Evolutionary conservation across 2,113 vertebrate species (phyloP).

Genomic region (Crotalus viridis): DNA sequence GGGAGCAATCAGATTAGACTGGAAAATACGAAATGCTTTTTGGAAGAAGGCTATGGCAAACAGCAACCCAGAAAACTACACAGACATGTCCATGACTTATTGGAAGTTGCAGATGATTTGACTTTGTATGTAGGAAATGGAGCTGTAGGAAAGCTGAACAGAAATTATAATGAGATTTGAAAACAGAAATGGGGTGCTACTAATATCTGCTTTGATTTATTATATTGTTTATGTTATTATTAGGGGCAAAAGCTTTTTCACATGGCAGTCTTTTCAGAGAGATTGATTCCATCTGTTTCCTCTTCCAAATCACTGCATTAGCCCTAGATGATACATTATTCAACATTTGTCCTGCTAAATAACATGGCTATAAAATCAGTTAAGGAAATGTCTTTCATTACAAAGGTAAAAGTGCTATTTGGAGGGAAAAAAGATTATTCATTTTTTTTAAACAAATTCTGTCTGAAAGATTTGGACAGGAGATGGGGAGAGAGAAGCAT

Average conservation of each 20-base stretch:
- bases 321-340: conserved; percentile 1
- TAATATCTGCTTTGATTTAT: conserved; percentile 27
- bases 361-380: not conserved
- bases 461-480: not conserved
- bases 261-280: conserved; percentile 45
- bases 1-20: not conserved
- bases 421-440: not conserved
- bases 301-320: conserved; percentile 7
- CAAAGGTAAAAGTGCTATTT: not conserved
- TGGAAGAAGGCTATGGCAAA: not conserved
- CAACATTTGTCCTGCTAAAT: conserved; percentile 13
- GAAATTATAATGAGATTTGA: not conserved
- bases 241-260: conserved; percentile 32
- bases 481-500: not conserved
- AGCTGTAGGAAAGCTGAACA: not conserved
- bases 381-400: conserved; percentile 29
- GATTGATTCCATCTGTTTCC: conserved; percentile 15
- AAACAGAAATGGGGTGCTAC: not conserved
- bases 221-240: conserved; percentile 25
- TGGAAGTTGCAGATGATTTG: not conserved
- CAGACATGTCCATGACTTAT: not conserved
- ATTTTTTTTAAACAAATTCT: not conserved
- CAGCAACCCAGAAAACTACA: not conserved
- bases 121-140: not conserved
- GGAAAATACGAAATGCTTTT: not conserved